A percentile compares a stretch with the other conserved stretches of the same genome.
Evolutionary conservation across 1,140 invertebrate species (phyloP).

Genomic region (Platorchestia sp.): DNA sequence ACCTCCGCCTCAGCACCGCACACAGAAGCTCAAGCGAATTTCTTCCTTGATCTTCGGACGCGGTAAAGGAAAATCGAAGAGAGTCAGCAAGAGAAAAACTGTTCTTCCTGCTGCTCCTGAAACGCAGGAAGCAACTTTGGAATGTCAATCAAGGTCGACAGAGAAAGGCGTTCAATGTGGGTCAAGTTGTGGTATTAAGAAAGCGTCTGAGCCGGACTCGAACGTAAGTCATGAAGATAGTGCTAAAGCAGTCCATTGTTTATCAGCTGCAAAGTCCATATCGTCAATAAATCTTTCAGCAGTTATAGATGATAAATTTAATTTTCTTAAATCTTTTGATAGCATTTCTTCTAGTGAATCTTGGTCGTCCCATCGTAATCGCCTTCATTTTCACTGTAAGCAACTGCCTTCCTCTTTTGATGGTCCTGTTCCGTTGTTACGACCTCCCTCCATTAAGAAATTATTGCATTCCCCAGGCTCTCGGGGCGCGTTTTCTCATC

Average conservation of each 20-base stretch:
- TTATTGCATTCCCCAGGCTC: not conserved
- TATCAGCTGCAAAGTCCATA: constrained; percentile 6
- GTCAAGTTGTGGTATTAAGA: not conserved
- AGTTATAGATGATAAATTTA: constrained; percentile 33
- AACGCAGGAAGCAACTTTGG: not conserved
- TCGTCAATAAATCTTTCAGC: not conserved
- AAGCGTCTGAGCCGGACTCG: not conserved
- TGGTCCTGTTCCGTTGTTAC: not conserved
- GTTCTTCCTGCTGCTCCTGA: not conserved
- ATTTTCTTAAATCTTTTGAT: constrained; percentile 27
- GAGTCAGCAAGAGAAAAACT: not conserved
- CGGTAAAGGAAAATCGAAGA: not conserved
- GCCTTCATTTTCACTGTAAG: not conserved
- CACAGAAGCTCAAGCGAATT: not conserved
- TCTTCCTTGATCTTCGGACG: constrained; percentile 9
- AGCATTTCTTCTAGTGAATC: constrained; percentile 24
- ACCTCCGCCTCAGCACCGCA: not conserved
- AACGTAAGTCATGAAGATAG: constrained; percentile 28
- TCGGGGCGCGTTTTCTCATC: not conserved
- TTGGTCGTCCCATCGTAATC: constrained; percentile 5
- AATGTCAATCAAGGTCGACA: constrained; percentile 11
- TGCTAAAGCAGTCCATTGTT: not conserved
- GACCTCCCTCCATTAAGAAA: constrained; percentile 45
- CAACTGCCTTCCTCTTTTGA: not conserved
- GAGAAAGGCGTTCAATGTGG: not conserved